A percentile compares a stretch with the other conserved stretches of the same genome.
Evolutionary conservation across 2,113 vertebrate species (phyloP).

Genomic region (Salvator merianae): DNA sequence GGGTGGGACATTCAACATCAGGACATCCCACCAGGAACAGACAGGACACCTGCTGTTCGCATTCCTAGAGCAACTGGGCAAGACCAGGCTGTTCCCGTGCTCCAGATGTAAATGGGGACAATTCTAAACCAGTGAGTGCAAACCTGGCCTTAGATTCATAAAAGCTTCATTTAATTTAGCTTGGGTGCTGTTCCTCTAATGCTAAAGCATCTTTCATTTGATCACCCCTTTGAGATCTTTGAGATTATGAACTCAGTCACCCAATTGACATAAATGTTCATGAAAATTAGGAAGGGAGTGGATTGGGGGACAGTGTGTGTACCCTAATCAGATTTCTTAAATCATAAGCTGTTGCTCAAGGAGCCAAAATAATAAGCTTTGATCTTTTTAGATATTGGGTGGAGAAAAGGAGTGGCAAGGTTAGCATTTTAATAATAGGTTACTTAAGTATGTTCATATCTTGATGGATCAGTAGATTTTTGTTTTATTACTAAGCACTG

Average conservation of each 20-base stretch:
- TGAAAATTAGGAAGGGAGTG: slow-evolving; percentile 3
- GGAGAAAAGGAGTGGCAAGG: background rate
- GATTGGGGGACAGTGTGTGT: background rate
- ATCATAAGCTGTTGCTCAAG: slow-evolving; percentile 5
- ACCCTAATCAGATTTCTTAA: slow-evolving; percentile 17
- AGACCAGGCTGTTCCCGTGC: too few relatives aligned
- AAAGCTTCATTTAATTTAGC: background rate
- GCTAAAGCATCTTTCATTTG: background rate
- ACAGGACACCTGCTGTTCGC: too few relatives aligned
- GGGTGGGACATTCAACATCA: too few relatives aligned
- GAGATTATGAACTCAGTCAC: background rate
- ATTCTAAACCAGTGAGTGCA: too few relatives aligned
- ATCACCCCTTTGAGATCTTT: background rate
- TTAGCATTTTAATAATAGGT: slow-evolving; percentile 16
- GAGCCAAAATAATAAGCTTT: slow-evolving; percentile 3
- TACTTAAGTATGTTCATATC: background rate
- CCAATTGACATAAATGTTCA: background rate
- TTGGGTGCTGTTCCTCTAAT: background rate
- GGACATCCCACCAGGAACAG: too few relatives aligned
- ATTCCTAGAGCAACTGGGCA: too few relatives aligned
- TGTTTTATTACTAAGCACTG: background rate
- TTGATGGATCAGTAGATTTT: slow-evolving; percentile 17
- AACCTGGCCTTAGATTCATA: background rate
- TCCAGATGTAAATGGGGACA: too few relatives aligned
- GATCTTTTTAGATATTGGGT: slow-evolving; percentile 27